Evolutionary conservation across 2,888 invertebrate species (phyloP).

Genomic region (Drosophila quinaria): DNA sequence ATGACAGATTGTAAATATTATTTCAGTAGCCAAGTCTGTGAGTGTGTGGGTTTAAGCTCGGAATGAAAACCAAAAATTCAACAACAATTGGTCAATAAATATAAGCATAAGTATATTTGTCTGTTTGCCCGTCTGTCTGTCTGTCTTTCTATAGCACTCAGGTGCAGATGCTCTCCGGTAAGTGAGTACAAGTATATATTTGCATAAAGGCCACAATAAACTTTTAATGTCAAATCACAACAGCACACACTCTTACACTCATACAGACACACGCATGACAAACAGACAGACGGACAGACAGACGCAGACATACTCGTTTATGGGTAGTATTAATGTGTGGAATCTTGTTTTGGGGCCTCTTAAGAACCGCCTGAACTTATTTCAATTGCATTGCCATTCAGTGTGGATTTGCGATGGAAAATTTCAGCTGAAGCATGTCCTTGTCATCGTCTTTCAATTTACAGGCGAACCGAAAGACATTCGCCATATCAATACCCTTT

Average conservation of each 20-base stretch:
- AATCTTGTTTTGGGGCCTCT: conserved; percentile 33
- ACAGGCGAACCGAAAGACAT: conserved; percentile 48
- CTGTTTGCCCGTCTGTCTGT: neutral
- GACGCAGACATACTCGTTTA: conserved; percentile 40
- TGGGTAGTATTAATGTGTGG: conserved; percentile 54
- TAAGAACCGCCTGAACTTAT: conserved; percentile 28
- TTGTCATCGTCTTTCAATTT: conserved; percentile 74
- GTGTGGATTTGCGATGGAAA: conserved; percentile 49
- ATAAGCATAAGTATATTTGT: conserved; percentile 18
- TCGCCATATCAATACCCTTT: conserved; percentile 29
- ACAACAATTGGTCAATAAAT: conserved; percentile 45
- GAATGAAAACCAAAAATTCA: conserved; percentile 27
- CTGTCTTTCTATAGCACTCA: conserved; percentile 21
- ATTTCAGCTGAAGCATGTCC: conserved; percentile 61
- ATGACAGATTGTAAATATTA: conserved; percentile 25
- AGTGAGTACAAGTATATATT: conserved; percentile 16
- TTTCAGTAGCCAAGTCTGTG: conserved; percentile 6
- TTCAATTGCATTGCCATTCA: conserved; percentile 57
- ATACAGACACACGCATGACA: conserved; percentile 11
- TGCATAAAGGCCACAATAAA: conserved; percentile 26
- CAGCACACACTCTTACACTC: conserved; percentile 23
- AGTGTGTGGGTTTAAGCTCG: neutral
- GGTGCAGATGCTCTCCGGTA: conserved; percentile 7
- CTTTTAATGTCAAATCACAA: conserved; percentile 33
- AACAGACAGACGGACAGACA: conserved; percentile 7